Conservation (phyloP, 2,888 invertebrate species). For the Scrobipalpa atriplicella region DNA sequence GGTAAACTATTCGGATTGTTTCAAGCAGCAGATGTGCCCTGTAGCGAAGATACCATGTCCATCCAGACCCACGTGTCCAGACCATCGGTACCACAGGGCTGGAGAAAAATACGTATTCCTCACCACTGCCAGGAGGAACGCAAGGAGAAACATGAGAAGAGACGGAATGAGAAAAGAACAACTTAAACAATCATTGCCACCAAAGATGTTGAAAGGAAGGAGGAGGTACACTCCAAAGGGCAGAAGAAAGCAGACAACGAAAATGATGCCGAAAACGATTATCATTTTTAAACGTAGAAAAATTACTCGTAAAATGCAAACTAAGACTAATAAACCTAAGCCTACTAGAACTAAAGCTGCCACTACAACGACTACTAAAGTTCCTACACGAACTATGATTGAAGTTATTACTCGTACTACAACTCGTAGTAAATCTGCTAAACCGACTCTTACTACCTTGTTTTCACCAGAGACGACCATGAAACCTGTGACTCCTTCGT, state of each 20-base stretch:
- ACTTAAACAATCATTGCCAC: neutral
- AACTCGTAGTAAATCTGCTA: too few species aligned
- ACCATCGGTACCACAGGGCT: slow-evolving; percentile 5
- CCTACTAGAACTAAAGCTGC: neutral
- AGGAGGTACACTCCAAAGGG: neutral
- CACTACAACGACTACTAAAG: neutral
- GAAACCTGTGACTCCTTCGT: too few species aligned
- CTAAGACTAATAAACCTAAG: neutral
- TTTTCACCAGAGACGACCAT: too few species aligned
- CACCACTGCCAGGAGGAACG: neutral
- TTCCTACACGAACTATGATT: neutral
- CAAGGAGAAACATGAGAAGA: neutral
- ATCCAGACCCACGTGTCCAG: slow-evolving; percentile 7
- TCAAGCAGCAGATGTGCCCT: neutral
- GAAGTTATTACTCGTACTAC: neutral
- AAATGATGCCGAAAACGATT: neutral
- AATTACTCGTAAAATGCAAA: neutral
- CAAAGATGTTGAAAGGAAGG: neutral
- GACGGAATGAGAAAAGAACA: neutral
- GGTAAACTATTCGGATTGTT: slow-evolving; percentile 14
- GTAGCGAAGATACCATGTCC: slow-evolving; percentile 14
- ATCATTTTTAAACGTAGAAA: neutral
- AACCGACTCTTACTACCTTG: too few species aligned
- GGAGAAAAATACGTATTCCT: slow-evolving; percentile 9
- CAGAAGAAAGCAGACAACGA: neutral